phyloP scores from a whole-genome alignment of 64 coral and sea anemone species.

The Stichodactyla helianthus region DNA sequence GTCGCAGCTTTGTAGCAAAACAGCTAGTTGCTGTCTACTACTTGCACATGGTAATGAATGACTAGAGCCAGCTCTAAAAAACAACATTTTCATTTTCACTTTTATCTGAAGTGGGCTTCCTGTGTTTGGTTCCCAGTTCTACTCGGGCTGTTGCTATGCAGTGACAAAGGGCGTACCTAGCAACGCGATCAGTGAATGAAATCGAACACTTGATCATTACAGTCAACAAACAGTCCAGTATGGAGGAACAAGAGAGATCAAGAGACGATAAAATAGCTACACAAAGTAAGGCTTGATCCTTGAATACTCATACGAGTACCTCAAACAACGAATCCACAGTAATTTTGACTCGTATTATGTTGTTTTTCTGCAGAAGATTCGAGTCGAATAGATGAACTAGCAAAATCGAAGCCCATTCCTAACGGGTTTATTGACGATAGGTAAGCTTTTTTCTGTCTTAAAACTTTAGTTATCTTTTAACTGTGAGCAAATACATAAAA shows the following conservation, averaged over 20 bases:
- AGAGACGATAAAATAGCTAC: neutral
- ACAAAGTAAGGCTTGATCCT: neutral
- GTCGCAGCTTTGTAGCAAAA: too few species aligned
- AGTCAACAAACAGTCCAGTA: neutral
- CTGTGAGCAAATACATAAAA: neutral
- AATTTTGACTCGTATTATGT: neutral
- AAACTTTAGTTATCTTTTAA: neutral
- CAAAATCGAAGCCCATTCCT: conserved; percentile 70
- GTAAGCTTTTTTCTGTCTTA: conserved; percentile 30
- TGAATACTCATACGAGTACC: neutral
- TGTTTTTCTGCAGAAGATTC: neutral
- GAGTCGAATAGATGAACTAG: conserved; percentile 54
- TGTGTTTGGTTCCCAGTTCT: neutral
- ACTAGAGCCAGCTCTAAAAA: too few species aligned
- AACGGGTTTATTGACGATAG: conserved; percentile 83
- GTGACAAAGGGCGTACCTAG: neutral
- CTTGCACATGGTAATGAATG: too few species aligned
- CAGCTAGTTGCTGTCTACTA: too few species aligned
- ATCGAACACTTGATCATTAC: neutral
- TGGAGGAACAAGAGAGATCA: conserved; percentile 22
- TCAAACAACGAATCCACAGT: neutral
- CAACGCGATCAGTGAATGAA: conserved; percentile 14
- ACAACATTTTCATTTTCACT: too few species aligned
- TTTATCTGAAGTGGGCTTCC: neutral
- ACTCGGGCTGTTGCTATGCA: conserved; percentile 3